phyloP scores from a whole-genome alignment of 2,888 invertebrate genomes.

The Oscheius myriophilus region DNA sequence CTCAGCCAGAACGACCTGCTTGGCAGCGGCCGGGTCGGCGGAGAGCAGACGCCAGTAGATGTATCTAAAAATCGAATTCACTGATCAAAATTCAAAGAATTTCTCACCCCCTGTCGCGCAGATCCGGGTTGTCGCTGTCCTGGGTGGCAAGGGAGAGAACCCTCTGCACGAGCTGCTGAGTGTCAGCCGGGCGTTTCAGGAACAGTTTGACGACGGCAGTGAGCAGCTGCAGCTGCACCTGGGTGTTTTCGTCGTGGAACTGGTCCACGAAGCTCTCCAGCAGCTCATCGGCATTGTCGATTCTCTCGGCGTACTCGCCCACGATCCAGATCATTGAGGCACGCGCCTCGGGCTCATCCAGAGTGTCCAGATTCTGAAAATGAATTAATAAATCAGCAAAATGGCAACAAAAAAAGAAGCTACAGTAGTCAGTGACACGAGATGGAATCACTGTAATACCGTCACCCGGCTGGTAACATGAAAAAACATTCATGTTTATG shows the following conservation, averaged over 20 bases:
- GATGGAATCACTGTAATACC: background rate
- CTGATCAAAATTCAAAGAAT: no score
- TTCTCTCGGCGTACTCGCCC: conserved; percentile 96
- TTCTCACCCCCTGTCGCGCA: conserved; percentile 97
- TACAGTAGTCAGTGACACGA: background rate
- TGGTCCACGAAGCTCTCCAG: conserved; percentile 97
- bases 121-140: conserved; percentile 95
- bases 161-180: conserved; percentile 97
- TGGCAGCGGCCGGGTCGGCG: conserved; percentile 98
- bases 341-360: conserved; percentile 92
- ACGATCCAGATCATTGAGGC: conserved; percentile 92
- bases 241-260: conserved; percentile 94
- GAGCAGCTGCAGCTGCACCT: conserved; percentile 90
- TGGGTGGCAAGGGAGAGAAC: conserved; percentile 76
- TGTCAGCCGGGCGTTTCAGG: conserved; percentile 95
- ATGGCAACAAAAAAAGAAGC: background rate
- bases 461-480: no score
- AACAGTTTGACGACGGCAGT: conserved; percentile 99
- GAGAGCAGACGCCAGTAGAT: conserved; percentile 98
- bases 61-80: no score
- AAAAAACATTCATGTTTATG: no score
- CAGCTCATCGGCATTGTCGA: conserved; percentile 98
- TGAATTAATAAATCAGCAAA: background rate
- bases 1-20: conserved; percentile 95
- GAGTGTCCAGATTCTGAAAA: conserved; percentile 85